Evolutionary conservation across 2,888 invertebrate species (phyloP).

Genomic region (Pristionchus exspectatus): DNA sequence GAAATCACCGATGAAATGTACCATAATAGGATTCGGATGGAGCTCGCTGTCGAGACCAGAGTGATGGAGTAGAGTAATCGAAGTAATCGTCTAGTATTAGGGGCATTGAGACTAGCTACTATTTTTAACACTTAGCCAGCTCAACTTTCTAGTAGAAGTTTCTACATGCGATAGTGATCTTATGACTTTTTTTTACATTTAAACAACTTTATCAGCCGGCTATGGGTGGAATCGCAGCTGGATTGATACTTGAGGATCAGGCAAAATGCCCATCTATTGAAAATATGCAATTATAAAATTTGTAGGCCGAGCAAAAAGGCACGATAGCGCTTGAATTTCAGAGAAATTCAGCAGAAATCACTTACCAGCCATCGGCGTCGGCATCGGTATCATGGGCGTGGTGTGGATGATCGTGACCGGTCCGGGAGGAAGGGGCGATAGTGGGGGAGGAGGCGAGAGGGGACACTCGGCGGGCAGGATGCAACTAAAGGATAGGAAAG

Average conservation of each 20-base stretch:
- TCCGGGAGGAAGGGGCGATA: slow-evolving; percentile 52
- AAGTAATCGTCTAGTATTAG: neutral
- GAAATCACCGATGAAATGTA: neutral
- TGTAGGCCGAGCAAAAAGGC: too few species aligned
- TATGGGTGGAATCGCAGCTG: too few species aligned
- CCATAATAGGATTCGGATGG: neutral
- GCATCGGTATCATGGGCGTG: slow-evolving; percentile 19
- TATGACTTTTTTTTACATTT: too few species aligned
- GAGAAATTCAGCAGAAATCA: too few species aligned
- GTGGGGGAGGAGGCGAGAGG: slow-evolving; percentile 15
- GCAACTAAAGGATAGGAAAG: too few species aligned
- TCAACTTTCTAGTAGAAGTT: too few species aligned
- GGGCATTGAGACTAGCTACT: neutral
- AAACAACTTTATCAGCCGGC: too few species aligned
- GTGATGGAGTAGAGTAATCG: neutral
- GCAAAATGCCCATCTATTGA: too few species aligned
- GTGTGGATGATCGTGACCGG: slow-evolving; percentile 52
- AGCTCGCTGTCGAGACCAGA: neutral
- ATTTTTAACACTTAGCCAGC: neutral
- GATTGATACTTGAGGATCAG: too few species aligned
- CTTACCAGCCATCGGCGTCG: slow-evolving; percentile 31
- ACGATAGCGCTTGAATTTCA: too few species aligned
- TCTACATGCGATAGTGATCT: too few species aligned
- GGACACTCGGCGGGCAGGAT: slow-evolving; percentile 68
- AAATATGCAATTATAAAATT: too few species aligned